These are phyloP conservation scores for Hemibagrus wyckioides DNA, from an alignment of 2,113 vertebrate species.

Conservation along the genomic window DNA sequence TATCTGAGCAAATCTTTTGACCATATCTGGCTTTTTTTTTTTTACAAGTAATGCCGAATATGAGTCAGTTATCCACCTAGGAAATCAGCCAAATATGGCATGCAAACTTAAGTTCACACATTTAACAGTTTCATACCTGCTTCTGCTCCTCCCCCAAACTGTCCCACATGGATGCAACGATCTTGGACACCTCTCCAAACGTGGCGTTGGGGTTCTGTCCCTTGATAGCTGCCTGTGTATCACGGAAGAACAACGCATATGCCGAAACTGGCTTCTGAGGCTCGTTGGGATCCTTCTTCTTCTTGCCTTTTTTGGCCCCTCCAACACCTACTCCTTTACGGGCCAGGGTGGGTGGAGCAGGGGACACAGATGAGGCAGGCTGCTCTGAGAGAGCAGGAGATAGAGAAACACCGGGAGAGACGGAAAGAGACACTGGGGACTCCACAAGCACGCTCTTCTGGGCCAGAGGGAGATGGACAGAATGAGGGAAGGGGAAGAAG, in stretches of 20 bases:
- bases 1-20: neutral
- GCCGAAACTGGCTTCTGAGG: slow-evolving; percentile 89
- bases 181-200: slow-evolving; percentile 90
- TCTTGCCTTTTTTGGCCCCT: slow-evolving; percentile 74
- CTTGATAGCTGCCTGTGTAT: slow-evolving; percentile 91
- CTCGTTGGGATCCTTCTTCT: slow-evolving; percentile 87
- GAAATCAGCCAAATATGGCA: neutral
- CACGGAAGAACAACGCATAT: slow-evolving; percentile 89
- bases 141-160: slow-evolving; percentile 92
- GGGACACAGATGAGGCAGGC: slow-evolving; percentile 27
- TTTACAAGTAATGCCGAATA: neutral
- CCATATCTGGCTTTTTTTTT: neutral
- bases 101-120: no score
- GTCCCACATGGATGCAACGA: slow-evolving; percentile 95
- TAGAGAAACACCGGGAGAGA: slow-evolving; percentile 67
- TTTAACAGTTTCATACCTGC: slow-evolving; percentile 71
- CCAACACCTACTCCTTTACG: slow-evolving; percentile 64
- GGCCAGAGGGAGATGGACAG: neutral
- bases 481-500: neutral
- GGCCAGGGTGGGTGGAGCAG: slow-evolving; percentile 59
- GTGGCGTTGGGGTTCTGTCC: slow-evolving; percentile 91
- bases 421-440: slow-evolving; percentile 68
- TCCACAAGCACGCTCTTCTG: slow-evolving; percentile 73
- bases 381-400: slow-evolving; percentile 64
- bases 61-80: neutral